Percentiles rank a stretch among this genome's conserved stretches.
Conservation (phyloP, 2,797 vertebrate genomes). For the Tenualosa ilisha region DNA sequence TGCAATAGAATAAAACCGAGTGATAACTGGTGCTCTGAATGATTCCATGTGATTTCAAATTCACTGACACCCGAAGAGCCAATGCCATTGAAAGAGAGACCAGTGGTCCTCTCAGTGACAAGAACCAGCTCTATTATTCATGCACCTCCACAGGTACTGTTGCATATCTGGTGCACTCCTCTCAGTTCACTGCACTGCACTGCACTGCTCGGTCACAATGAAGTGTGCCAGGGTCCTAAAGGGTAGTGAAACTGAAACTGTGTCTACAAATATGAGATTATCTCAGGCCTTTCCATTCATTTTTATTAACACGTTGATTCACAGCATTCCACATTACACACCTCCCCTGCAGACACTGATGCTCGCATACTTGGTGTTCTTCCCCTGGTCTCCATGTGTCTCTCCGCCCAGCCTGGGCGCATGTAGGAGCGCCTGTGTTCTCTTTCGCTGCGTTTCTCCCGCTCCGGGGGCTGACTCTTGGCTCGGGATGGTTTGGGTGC, state of each 20-base stretch:
- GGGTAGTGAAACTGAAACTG: neutral
- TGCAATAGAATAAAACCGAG: neutral
- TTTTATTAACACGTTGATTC: neutral
- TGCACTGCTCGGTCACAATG: neutral
- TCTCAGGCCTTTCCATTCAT: neutral
- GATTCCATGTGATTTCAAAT: neutral
- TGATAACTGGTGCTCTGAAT: neutral
- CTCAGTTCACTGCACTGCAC: neutral
- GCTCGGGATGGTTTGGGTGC: conserved; percentile 70
- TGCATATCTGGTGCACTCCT: neutral
- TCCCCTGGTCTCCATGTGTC: conserved; percentile 71
- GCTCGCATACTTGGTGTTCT: conserved; percentile 78
- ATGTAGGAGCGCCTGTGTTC: conserved; percentile 77
- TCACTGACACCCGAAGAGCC: neutral
- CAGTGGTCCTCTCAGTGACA: neutral
- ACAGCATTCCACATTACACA: conserved; percentile 49
- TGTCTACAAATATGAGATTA: neutral
- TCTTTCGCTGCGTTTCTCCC: conserved; percentile 62
- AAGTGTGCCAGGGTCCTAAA: neutral
- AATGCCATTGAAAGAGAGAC: neutral
- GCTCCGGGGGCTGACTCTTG: conserved; percentile 72
- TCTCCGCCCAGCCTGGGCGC: conserved; percentile 81
- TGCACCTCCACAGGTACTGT: neutral
- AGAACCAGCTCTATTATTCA: neutral
- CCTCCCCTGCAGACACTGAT: conserved; percentile 73